These are phyloP conservation scores for Callimorpha dominula DNA, from an alignment of 2,888 invertebrate species.

Conservation along the genomic window DNA sequence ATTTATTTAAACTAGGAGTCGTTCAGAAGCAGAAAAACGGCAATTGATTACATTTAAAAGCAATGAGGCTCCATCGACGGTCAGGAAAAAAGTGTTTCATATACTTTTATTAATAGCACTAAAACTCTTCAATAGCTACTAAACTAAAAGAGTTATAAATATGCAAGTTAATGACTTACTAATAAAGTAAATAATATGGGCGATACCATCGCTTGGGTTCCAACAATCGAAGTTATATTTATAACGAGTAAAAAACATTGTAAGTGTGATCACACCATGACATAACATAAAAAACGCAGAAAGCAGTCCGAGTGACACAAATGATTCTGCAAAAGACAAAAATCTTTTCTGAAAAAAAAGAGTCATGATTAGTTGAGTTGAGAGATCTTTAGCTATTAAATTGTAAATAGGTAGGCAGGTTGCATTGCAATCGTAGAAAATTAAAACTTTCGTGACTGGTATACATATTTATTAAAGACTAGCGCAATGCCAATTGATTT, in stretches of 20 bases:
- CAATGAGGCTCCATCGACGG: too few relatives aligned
- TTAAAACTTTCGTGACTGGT: too few relatives aligned
- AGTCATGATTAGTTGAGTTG: neutral
- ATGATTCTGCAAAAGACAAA: constrained; percentile 1
- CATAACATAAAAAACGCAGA: neutral
- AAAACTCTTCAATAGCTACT: too few relatives aligned
- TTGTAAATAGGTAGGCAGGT: neutral
- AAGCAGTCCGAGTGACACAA: neutral
- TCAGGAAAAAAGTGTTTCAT: too few relatives aligned
- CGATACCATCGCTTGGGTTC: constrained; percentile 8
- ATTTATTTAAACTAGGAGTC: too few relatives aligned
- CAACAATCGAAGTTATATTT: neutral
- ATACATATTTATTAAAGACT: too few relatives aligned
- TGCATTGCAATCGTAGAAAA: too few relatives aligned
- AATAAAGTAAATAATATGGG: constrained; percentile 1
- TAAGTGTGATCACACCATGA: constrained; percentile 1
- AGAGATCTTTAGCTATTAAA: neutral
- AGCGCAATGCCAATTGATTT: too few relatives aligned
- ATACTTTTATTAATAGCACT: too few relatives aligned
- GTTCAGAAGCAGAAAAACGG: too few relatives aligned
- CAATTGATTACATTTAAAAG: too few relatives aligned
- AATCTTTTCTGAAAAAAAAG: neutral
- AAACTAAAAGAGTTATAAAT: too few relatives aligned
- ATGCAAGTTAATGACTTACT: neutral
- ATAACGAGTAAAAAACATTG: neutral